Base-by-base conservation (phyloP, 2,888 invertebrate species). In the Caprella mutica region DNA sequence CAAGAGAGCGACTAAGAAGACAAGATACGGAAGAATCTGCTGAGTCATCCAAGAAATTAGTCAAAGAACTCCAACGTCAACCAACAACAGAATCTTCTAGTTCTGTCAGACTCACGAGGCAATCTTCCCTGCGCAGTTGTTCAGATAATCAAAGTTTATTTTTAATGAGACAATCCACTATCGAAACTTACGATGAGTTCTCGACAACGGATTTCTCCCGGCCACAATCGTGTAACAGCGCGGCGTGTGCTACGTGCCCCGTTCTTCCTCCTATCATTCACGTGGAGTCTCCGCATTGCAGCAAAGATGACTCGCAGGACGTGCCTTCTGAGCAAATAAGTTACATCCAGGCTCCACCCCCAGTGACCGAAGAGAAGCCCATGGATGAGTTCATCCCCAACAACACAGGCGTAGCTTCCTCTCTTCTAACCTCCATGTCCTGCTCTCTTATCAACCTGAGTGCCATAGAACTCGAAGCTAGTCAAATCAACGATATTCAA, bases 391-490 rank as follows among this genome's bases (percentile, higher is more conserved):
- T 29, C 24, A 51, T 60, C 29, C 57, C 57, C 14, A 44, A 51
- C 43, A 51, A 38, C 8, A 30, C 42, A 6, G 55, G 52, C 5
- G n/a, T n/a, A n/a, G n/a, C n/a, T n/a, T 55, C 55, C 23, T 58
- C 61, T n/a, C 48, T 61, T 35, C 58, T 61, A 23, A 44, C 52
- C 39, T 54, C 61, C 23, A 55, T 52, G 26, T 61, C 61, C 39
- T 61, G 55, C 29, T 61, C 61, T 19, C 61, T 61, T 52, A 61
- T 61, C 8, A 58, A 61, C 52, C 61, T 61, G 42, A 61, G 61
- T 35, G 58, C 61, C 33, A 55, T 61, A 33, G 58, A 61, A 30
- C 55, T 61, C 55, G 61, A 61, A 35, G 55, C 61, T 14, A 44
- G 51, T 9, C 54, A 57, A 29, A 38, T 61, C 23, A 44, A 52